A percentile compares a stretch with the other conserved stretches of the same genome.
Evolutionary conservation across 92 coral and sea anemone genomes (phyloP).

Genomic region (Phenganax stokvisi): DNA sequence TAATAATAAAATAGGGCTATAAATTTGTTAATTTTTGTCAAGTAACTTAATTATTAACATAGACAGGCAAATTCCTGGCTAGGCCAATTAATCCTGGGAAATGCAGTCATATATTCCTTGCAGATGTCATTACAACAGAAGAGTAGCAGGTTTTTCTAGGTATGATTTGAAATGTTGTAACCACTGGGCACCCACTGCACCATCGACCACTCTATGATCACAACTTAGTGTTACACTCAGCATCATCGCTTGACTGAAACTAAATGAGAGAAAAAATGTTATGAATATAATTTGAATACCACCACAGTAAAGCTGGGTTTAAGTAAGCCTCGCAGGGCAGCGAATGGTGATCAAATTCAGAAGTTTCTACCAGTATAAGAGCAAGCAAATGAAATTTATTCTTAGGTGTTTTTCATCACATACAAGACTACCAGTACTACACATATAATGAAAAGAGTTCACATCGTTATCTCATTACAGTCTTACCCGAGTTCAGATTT

Average conservation of each 20-base stretch:
- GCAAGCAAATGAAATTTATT: too few species aligned
- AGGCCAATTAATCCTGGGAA: too few species aligned
- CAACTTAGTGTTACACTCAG: constrained; percentile 96
- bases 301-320: not conserved
- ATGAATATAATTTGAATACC: not conserved
- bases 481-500: constrained; percentile 83
- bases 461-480: not conserved
- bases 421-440: not conserved
- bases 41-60: not conserved
- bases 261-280: constrained; percentile 31
- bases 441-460: not conserved
- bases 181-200: constrained; percentile 98
- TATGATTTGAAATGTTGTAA: constrained; percentile 72
- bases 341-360: too few species aligned
- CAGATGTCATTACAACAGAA: constrained; percentile 44
- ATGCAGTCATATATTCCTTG: too few species aligned
- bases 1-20: constrained; percentile 4
- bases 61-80: not conserved
- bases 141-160: constrained; percentile 82
- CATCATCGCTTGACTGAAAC: constrained; percentile 68
- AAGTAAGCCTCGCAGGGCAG: not conserved
- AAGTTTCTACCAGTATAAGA: too few species aligned
- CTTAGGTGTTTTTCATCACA: too few species aligned
- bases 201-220: constrained; percentile 95
- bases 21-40: not conserved